These are phyloP conservation scores for Ryuthela nishihirai DNA, from an alignment of 2,888 invertebrate genomes.

Conservation along the genomic window DNA sequence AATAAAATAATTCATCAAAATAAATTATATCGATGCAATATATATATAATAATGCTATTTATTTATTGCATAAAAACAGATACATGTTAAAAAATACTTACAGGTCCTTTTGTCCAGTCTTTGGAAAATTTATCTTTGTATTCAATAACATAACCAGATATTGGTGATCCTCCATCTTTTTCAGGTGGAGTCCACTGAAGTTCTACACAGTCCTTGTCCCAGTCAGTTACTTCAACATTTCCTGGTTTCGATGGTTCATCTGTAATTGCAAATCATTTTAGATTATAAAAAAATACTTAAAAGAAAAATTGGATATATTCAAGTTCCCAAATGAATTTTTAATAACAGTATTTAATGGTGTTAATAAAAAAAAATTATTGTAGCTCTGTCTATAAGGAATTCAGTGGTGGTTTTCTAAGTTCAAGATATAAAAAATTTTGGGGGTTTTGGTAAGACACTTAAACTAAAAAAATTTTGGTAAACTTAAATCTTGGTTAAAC, in stretches of 20 bases:
- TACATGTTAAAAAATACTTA: slow-evolving; percentile 9
- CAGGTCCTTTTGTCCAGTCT: slow-evolving; percentile 63
- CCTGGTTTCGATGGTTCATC: slow-evolving; percentile 93
- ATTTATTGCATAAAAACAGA: neutral
- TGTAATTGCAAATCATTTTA: neutral
- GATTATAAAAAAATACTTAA: neutral
- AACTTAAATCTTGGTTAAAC: too few species aligned
- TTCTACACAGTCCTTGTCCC: slow-evolving; percentile 95
- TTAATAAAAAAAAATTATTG: neutral
- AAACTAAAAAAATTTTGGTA: too few species aligned
- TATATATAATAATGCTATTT: neutral
- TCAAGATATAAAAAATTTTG: too few species aligned
- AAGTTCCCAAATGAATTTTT: neutral
- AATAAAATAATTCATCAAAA: too few species aligned
- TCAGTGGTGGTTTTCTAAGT: too few species aligned
- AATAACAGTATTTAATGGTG: neutral
- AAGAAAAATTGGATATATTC: neutral
- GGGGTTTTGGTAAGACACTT: too few species aligned
- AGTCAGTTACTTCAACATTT: slow-evolving; percentile 84
- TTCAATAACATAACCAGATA: slow-evolving; percentile 87
- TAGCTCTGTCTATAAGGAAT: too few species aligned
- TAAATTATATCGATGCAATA: too few species aligned
- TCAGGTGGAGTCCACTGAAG: slow-evolving; percentile 91
- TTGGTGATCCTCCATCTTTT: slow-evolving; percentile 89
- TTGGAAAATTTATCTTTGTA: slow-evolving; percentile 90